These are phyloP conservation scores for Grammomys dolichurus DNA, from an alignment of 2,113 vertebrate species.

Conservation along the genomic window DNA sequence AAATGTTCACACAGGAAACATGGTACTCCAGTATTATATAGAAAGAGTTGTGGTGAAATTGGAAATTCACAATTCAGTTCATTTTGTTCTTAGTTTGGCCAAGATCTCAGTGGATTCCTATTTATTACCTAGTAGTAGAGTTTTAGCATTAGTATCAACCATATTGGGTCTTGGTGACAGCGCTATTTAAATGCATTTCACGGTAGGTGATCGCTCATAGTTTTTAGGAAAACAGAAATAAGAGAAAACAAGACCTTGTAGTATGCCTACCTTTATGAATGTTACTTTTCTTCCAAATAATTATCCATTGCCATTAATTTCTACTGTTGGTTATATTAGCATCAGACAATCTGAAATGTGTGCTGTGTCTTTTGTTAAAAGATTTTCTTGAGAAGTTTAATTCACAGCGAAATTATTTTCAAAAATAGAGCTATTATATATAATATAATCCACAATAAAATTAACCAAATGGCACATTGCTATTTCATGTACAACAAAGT, in stretches of 20 bases:
- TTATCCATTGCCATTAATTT: constrained; percentile 17
- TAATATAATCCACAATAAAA: neutral
- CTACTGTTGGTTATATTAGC: constrained; percentile 30
- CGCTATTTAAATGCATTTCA: neutral
- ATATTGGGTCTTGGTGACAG: neutral
- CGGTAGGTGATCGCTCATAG: neutral
- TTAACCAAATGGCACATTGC: neutral
- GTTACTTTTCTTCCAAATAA: constrained; percentile 1
- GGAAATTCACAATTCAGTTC: constrained; percentile 38
- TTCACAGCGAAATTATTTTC: constrained; percentile 35
- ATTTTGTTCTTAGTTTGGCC: neutral
- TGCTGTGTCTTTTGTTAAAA: neutral
- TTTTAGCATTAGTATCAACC: neutral
- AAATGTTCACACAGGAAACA: neutral
- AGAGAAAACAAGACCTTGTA: neutral
- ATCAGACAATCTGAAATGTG: neutral
- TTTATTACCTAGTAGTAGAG: neutral
- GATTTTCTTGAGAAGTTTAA: constrained; percentile 9
- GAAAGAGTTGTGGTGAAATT: neutral
- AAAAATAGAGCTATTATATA: constrained; percentile 42
- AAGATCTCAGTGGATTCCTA: neutral
- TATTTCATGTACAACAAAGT: constrained; percentile 1
- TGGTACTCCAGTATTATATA: neutral
- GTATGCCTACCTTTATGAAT: neutral
- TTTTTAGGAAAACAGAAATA: neutral